Evolutionary conservation across 2,113 vertebrate species (phyloP).

Genomic region (Bambusicola thoracicus): DNA sequence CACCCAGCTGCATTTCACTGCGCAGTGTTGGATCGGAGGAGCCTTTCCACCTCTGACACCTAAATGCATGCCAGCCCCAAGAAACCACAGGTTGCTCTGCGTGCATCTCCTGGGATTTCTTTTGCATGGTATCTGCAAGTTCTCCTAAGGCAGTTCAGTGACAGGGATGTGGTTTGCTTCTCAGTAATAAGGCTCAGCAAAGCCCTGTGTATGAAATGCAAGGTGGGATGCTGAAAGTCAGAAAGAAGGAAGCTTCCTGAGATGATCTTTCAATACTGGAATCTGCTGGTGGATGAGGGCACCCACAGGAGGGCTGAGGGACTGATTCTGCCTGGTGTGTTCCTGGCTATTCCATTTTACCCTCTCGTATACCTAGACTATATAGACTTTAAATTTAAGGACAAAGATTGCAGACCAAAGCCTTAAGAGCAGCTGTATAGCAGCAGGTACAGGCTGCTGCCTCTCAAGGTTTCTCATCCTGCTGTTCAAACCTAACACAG

Average conservation of each 20-base stretch:
- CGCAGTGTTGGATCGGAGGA: background rate
- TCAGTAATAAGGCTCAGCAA: background rate
- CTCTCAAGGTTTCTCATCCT: background rate
- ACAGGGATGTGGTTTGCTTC: background rate
- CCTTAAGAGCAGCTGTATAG: background rate
- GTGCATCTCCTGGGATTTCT: too few species aligned
- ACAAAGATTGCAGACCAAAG: background rate
- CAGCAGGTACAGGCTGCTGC: background rate
- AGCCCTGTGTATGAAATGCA: background rate
- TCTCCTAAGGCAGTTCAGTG: background rate
- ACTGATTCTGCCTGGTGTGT: background rate
- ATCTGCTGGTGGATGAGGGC: background rate
- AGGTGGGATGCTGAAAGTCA: background rate
- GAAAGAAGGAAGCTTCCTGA: background rate
- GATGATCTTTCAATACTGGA: background rate
- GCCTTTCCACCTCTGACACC: background rate
- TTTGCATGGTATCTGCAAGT: background rate
- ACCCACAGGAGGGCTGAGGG: background rate
- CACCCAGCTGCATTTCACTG: background rate
- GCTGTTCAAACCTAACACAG: background rate
- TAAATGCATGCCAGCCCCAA: accelerated
- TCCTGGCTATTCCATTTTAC: background rate
- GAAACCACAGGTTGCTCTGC: background rate
- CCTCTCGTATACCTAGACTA: background rate
- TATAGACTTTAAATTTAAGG: background rate